Percentiles rank a stretch among this genome's conserved stretches.
Conservation (phyloP, 2,113 vertebrate genomes). For the Neotragus pygmaeus region DNA sequence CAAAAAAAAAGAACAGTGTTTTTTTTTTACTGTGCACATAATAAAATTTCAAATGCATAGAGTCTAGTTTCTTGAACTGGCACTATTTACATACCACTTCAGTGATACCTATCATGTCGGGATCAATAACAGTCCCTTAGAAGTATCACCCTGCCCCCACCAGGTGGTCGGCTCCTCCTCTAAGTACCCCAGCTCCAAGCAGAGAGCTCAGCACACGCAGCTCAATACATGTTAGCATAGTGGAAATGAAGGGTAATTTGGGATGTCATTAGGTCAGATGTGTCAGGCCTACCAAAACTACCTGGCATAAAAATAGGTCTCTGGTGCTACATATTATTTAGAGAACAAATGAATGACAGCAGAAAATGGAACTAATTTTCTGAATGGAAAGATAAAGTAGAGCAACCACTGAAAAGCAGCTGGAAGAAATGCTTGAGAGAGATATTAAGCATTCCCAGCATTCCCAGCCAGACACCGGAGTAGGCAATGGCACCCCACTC, state of each 20-base stretch:
- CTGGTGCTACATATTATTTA: not conserved
- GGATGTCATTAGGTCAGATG: not conserved
- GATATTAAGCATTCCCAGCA: not conserved
- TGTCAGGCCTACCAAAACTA: not conserved
- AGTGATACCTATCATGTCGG: not conserved
- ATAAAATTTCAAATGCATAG: not conserved
- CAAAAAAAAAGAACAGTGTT: not conserved
- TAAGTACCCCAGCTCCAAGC: not conserved
- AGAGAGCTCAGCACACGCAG: not conserved
- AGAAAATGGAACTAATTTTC: conserved; percentile 55
- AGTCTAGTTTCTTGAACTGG: not conserved
- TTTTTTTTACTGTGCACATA: not conserved
- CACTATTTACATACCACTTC: not conserved
- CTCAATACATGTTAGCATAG: not conserved
- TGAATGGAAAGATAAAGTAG: conserved; percentile 45
- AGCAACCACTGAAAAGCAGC: conserved; percentile 9
- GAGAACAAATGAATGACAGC: conserved; percentile 28
- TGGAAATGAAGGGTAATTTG: not conserved
- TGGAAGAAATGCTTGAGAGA: conserved; percentile 8
- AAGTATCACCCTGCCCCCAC: not conserved
- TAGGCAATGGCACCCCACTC: no score
- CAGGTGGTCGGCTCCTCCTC: not conserved
- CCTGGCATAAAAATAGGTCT: conserved; percentile 34
- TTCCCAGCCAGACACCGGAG: no score
- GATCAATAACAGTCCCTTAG: not conserved